Conservation (phyloP, 1,140 invertebrate species). For the Heliconius hewitsoni region DNA sequence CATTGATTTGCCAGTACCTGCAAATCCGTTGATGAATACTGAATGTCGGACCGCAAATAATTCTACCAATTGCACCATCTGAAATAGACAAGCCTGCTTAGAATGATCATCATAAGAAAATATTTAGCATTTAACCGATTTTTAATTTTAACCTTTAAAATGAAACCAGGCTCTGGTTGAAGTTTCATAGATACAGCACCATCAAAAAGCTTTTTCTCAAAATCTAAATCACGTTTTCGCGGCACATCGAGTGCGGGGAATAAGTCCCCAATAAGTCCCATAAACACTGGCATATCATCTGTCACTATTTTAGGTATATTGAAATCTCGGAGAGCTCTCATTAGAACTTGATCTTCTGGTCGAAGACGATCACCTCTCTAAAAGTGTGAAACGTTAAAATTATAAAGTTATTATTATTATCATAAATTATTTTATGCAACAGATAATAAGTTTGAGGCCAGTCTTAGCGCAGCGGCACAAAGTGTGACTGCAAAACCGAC, state of each 20-base stretch:
- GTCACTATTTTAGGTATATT: conserved; percentile 96
- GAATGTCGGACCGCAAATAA: conserved; percentile 96
- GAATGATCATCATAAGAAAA: background rate
- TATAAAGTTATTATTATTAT: no score
- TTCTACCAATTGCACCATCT: conserved; percentile 95
- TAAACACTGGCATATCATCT: conserved; percentile 93
- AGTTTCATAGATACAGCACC: conserved; percentile 92
- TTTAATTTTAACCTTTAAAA: conserved; percentile 84
- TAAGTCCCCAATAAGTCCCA: conserved; percentile 94
- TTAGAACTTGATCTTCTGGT: conserved; percentile 90
- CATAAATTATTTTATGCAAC: background rate
- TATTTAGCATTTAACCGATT: background rate
- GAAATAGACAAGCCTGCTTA: background rate
- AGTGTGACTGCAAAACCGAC: no score
- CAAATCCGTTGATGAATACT: conserved; percentile 95
- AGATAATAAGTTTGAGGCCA: no score
- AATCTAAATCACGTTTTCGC: conserved; percentile 89
- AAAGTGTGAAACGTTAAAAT: background rate
- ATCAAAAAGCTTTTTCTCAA: conserved; percentile 90
- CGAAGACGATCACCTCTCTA: conserved; percentile 85
- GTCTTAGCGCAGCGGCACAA: no score
- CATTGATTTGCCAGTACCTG: conserved; percentile 96
- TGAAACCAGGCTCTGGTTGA: conserved; percentile 95
- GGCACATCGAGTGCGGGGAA: conserved; percentile 95
- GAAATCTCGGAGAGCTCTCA: conserved; percentile 94